A percentile compares a stretch with the other conserved stretches of the same genome.
These are phyloP conservation scores for Drosophila aldrichi DNA, from an alignment of 2,888 invertebrate genomes.

Conservation along the genomic window DNA sequence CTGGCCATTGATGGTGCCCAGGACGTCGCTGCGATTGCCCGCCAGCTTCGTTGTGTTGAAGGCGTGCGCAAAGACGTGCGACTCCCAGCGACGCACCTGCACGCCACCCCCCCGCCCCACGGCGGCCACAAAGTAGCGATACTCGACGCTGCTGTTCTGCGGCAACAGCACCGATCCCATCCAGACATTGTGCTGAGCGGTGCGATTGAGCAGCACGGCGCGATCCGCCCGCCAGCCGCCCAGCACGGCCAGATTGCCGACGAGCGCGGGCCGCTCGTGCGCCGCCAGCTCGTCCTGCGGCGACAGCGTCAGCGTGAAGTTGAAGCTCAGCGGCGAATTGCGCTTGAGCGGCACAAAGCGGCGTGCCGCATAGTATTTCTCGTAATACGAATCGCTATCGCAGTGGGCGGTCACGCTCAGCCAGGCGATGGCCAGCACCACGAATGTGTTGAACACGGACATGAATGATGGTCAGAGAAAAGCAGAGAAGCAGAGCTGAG, in stretches of 20 bases:
- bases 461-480: neutral
- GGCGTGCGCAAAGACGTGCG: constrained; percentile 89
- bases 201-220: constrained; percentile 87
- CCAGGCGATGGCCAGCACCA: constrained; percentile 59
- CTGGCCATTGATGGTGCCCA: constrained; percentile 88
- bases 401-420: constrained; percentile 73
- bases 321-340: constrained; percentile 62
- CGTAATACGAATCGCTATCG: constrained; percentile 81
- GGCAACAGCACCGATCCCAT: constrained; percentile 88
- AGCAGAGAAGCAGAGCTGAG: no score
- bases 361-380: constrained; percentile 82
- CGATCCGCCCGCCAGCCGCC: constrained; percentile 90
- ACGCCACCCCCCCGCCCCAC: constrained; percentile 86
- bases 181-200: constrained; percentile 87
- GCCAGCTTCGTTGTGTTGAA: constrained; percentile 82
- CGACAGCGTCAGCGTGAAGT: constrained; percentile 64
- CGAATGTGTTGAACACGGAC: constrained; percentile 44
- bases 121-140: constrained; percentile 91
- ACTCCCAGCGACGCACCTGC: constrained; percentile 93
- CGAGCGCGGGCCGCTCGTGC: constrained; percentile 89
- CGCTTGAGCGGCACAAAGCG: constrained; percentile 75
- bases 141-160: constrained; percentile 87
- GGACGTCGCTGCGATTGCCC: constrained; percentile 86
- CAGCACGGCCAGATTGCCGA: constrained; percentile 88
- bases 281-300: constrained; percentile 84